Conservation (phyloP, 2,797 vertebrate species). For the Emys orbicularis region DNA sequence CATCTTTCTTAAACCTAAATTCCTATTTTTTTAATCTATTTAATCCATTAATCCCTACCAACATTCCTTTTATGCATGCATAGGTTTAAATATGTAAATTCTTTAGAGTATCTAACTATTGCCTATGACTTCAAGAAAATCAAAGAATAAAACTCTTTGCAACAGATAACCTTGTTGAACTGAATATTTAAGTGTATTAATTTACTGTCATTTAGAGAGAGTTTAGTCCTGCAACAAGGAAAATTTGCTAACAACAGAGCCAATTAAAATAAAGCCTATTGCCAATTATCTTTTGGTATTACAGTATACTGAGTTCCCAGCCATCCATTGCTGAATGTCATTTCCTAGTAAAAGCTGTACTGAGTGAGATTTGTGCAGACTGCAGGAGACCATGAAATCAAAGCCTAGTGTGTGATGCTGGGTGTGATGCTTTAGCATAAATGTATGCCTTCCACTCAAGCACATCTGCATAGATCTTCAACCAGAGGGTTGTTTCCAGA, state of each 20-base stretch:
- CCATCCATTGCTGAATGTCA: conserved; percentile 36
- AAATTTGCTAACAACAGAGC: conserved; percentile 29
- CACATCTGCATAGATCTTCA: conserved; percentile 53
- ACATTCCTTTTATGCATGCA: neutral
- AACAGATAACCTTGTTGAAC: neutral
- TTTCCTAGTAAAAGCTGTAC: conserved; percentile 39
- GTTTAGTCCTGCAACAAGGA: conserved; percentile 35
- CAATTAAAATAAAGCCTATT: conserved; percentile 18
- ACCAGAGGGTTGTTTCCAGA: conserved; percentile 59
- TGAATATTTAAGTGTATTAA: neutral
- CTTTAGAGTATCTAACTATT: neutral
- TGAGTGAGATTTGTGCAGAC: conserved; percentile 64
- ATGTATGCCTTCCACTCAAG: conserved; percentile 58
- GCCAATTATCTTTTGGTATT: conserved; percentile 42
- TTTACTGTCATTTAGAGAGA: conserved; percentile 21
- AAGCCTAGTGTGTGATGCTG: conserved; percentile 36
- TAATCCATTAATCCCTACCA: neutral
- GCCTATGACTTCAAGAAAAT: neutral
- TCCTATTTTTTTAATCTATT: neutral
- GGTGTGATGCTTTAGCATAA: conserved; percentile 52
- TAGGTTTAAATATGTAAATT: neutral
- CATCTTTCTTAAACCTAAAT: neutral
- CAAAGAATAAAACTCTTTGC: neutral
- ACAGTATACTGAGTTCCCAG: conserved; percentile 11
- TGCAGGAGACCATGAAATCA: conserved; percentile 71